These are phyloP conservation scores for Flabesymbios commensalis DNA, from an alignment of 2,888 invertebrate genomes.

Conservation along the genomic window DNA sequence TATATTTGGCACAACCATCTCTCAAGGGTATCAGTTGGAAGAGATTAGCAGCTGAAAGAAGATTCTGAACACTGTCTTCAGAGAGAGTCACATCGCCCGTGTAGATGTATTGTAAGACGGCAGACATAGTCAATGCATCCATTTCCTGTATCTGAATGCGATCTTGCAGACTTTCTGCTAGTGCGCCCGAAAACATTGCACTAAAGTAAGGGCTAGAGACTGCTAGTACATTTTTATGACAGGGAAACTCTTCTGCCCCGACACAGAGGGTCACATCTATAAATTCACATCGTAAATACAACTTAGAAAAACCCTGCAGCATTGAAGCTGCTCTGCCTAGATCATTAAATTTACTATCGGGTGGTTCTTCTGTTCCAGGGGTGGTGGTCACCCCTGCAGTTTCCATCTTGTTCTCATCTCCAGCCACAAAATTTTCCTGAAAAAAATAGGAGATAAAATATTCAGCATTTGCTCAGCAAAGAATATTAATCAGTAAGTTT, in stretches of 20 bases:
- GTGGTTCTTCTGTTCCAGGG: too few relatives aligned
- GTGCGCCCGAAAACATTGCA: constrained; percentile 54
- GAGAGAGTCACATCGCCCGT: constrained; percentile 48
- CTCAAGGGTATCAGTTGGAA: constrained; percentile 54
- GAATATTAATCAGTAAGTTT: too few relatives aligned
- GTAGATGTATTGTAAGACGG: constrained; percentile 57
- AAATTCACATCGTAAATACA: too few relatives aligned
- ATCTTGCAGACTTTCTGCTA: constrained; percentile 51
- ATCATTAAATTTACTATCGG: too few relatives aligned
- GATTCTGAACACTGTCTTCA: constrained; percentile 54
- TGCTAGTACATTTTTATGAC: constrained; percentile 56
- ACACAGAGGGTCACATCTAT: constrained; percentile 51
- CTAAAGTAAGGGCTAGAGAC: constrained; percentile 58
- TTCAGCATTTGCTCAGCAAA: too few relatives aligned
- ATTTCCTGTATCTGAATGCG: constrained; percentile 51
- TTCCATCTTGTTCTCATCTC: too few relatives aligned
- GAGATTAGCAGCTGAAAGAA: constrained; percentile 57
- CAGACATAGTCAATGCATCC: constrained; percentile 47
- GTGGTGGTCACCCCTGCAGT: too few relatives aligned
- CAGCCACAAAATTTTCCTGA: too few relatives aligned
- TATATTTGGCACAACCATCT: constrained; percentile 56
- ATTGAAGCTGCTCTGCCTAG: too few relatives aligned
- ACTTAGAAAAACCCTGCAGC: too few relatives aligned
- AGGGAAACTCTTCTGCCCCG: constrained; percentile 47
- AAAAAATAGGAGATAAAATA: too few relatives aligned